Percentiles rank a stretch among this genome's conserved stretches.
These are phyloP conservation scores for Rattus norvegicus DNA, from an alignment of 2,113 vertebrate species.

Conservation along the genomic window DNA sequence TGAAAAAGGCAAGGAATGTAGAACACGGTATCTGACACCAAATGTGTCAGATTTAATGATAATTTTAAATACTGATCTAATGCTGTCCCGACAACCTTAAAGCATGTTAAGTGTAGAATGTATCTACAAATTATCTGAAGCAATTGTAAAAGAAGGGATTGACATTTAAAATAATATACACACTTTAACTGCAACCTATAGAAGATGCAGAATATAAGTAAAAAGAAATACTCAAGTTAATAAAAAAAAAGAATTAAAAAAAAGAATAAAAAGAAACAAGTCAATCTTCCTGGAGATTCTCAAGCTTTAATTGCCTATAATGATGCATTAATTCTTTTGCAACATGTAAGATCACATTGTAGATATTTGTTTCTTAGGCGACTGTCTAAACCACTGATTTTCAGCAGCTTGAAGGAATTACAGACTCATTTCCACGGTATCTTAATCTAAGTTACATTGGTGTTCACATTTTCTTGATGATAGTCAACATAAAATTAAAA, in stretches of 20 bases:
- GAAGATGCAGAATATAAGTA: slow-evolving; percentile 50
- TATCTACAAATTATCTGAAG: slow-evolving; percentile 31
- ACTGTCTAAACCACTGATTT: slow-evolving; percentile 19
- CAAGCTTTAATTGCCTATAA: neutral
- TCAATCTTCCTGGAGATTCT: neutral
- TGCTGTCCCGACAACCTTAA: slow-evolving; percentile 31
- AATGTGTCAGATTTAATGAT: neutral
- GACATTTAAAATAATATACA: slow-evolving; percentile 13
- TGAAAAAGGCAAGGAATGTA: neutral
- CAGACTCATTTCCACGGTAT: neutral
- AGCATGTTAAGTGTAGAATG: neutral
- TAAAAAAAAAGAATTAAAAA: too few species aligned
- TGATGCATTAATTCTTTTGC: slow-evolving; percentile 33
- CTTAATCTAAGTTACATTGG: slow-evolving; percentile 23
- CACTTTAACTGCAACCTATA: slow-evolving; percentile 32
- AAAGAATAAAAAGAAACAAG: slow-evolving; percentile 47
- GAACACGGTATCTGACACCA: neutral
- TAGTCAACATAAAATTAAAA: slow-evolving; percentile 31
- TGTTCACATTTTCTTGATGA: slow-evolving; percentile 46
- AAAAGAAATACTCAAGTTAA: neutral
- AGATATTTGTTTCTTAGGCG: slow-evolving; percentile 47
- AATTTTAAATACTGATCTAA: slow-evolving; percentile 51
- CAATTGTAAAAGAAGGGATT: neutral
- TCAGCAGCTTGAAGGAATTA: slow-evolving; percentile 42
- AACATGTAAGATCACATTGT: slow-evolving; percentile 33